Conservation (phyloP, 2,888 invertebrate genomes). For the Trichogramma evanescens region DNA sequence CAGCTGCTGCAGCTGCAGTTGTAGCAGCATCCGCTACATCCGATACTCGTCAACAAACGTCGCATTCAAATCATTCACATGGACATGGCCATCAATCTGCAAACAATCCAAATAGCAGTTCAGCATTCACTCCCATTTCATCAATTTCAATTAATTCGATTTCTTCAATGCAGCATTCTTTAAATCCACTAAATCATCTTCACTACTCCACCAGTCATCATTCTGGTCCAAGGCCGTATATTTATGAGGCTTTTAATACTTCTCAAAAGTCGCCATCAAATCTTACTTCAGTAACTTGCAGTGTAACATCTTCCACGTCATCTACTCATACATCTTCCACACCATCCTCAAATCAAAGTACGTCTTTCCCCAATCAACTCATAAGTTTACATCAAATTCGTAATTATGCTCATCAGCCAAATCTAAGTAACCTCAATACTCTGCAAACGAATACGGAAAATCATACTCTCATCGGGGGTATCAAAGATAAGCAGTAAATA, state of each 20-base stretch:
- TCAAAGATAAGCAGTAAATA: constrained; percentile 34
- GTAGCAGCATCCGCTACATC: constrained; percentile 47
- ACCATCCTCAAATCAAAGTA: constrained; percentile 50
- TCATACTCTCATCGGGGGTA: constrained; percentile 41
- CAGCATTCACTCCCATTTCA: constrained; percentile 92
- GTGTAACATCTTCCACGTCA: no score
- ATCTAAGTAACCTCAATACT: constrained; percentile 46
- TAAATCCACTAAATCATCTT: constrained; percentile 49
- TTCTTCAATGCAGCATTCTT: constrained; percentile 61
- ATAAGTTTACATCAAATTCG: constrained; percentile 94
- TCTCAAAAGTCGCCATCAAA: constrained; percentile 52
- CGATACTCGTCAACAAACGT: constrained; percentile 46
- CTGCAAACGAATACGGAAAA: constrained; percentile 44
- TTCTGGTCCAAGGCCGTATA: constrained; percentile 64
- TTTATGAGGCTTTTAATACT: constrained; percentile 88
- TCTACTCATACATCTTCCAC: constrained; percentile 39
- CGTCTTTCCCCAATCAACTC: constrained; percentile 80
- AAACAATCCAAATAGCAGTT: constrained; percentile 57
- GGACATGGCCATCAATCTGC: constrained; percentile 52
- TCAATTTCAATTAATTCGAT: constrained; percentile 81
- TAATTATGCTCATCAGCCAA: constrained; percentile 90
- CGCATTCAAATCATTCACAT: constrained; percentile 41
- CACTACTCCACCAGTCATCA: constrained; percentile 50
- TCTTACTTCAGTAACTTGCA: not conserved
- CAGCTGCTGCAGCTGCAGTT: constrained; percentile 47